Evolutionary conservation across 2,888 invertebrate genomes (phyloP).

Genomic region (Pollenia labialis): DNA sequence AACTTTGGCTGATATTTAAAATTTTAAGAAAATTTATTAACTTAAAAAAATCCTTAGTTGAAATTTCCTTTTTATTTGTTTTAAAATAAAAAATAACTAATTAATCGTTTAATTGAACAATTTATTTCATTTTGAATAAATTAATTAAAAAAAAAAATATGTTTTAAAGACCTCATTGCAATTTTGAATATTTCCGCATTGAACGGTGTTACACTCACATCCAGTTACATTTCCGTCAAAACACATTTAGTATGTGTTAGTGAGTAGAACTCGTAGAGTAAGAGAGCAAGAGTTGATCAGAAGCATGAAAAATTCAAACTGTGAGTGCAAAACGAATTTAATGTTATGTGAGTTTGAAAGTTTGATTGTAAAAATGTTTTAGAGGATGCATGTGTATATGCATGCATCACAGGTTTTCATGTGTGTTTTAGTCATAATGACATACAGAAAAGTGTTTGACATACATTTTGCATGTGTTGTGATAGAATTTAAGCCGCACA

Average conservation of each 20-base stretch:
- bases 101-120: conserved; percentile 30
- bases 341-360: conserved; percentile 2
- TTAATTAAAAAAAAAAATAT: conserved; percentile 2
- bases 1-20: too few relatives aligned
- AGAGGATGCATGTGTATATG: conserved; percentile 25
- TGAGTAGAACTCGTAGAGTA: background rate
- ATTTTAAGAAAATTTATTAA: too few relatives aligned
- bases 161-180: conserved; percentile 18
- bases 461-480: conserved; percentile 55
- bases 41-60: too few relatives aligned
- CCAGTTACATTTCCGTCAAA: conserved; percentile 45
- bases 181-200: conserved; percentile 14
- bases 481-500: conserved; percentile 34
- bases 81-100: background rate
- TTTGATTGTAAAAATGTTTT: background rate
- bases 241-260: conserved; percentile 11
- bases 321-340: conserved; percentile 21
- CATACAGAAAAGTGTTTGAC: conserved; percentile 46
- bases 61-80: too few relatives aligned
- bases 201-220: conserved; percentile 24
- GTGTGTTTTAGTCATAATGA: conserved; percentile 15
- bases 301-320: conserved; percentile 1
- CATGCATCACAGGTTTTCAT: background rate
- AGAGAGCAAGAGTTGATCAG: background rate
- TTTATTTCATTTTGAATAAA: conserved; percentile 32